Evolutionary conservation across 2,113 vertebrate species (phyloP).

Genomic region (Rhagologus leucostigma): DNA sequence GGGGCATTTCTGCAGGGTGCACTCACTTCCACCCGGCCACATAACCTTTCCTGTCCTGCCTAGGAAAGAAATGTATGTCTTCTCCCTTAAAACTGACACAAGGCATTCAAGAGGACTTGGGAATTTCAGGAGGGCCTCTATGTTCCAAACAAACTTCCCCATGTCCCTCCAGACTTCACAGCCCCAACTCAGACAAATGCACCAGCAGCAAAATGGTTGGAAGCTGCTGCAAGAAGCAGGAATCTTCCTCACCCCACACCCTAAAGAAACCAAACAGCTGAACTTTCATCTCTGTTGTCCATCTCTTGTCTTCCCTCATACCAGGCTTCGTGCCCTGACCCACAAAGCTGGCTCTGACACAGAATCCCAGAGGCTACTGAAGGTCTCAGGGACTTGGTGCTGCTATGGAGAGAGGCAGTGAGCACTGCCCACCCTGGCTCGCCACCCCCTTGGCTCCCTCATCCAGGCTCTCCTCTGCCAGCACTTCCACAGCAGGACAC

Average conservation of each 20-base stretch:
- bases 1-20: not conserved
- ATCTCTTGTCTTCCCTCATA: not conserved
- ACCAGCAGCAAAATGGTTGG: accelerated
- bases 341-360: not conserved
- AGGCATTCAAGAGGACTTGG: not conserved
- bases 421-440: not conserved
- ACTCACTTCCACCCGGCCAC: not conserved
- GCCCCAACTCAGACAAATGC: not conserved
- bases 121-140: not conserved
- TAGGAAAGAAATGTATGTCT: not conserved
- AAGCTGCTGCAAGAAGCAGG: not conserved
- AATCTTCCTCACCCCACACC: not conserved
- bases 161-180: not conserved
- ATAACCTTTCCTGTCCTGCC: not conserved
- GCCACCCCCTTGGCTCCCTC: not conserved
- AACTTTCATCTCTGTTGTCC: not conserved
- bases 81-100: not conserved
- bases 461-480: not conserved
- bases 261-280: not conserved
- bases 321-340: not conserved
- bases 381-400: not conserved
- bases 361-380: not conserved
- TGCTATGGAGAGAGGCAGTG: accelerated
- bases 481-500: not conserved
- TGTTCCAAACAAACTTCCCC: not conserved